Evolutionary conservation across 2,113 vertebrate genomes (phyloP).

Genomic region (Ptilorrhoa leucosticta): DNA sequence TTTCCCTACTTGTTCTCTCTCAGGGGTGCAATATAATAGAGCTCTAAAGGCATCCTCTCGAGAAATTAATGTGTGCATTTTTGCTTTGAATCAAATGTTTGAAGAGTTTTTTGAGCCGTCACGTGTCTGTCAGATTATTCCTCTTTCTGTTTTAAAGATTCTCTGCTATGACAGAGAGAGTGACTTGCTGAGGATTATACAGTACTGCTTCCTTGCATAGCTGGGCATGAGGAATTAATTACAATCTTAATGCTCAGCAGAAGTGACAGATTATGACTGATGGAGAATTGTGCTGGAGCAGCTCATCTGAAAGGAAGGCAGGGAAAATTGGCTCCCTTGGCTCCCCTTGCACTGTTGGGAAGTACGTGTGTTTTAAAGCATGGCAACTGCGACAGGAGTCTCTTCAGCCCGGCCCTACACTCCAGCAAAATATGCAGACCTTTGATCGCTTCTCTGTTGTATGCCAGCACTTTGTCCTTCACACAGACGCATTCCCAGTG

Average conservation of each 20-base stretch:
- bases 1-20: neutral
- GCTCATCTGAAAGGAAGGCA: neutral
- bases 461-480: neutral
- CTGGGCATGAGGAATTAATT: constrained; percentile 38
- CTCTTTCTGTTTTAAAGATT: constrained; percentile 17
- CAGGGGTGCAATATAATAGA: neutral
- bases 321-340: neutral
- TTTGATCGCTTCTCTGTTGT: neutral
- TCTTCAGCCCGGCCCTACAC: neutral
- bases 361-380: neutral
- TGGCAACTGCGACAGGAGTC: neutral
- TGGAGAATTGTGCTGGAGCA: neutral
- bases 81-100: neutral
- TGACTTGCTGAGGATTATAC: neutral
- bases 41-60: neutral
- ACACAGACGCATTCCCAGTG: neutral
- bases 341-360: neutral
- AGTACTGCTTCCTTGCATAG: neutral
- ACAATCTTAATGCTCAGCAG: neutral
- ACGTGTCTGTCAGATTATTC: constrained; percentile 44
- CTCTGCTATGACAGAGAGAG: constrained; percentile 10
- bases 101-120: neutral
- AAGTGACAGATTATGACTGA: constrained; percentile 27
- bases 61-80: neutral
- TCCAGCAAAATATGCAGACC: neutral